Percentiles rank a stretch among this genome's conserved stretches.
Conservation (phyloP, 2,797 vertebrate species). For the Galagoides demidoff region DNA sequence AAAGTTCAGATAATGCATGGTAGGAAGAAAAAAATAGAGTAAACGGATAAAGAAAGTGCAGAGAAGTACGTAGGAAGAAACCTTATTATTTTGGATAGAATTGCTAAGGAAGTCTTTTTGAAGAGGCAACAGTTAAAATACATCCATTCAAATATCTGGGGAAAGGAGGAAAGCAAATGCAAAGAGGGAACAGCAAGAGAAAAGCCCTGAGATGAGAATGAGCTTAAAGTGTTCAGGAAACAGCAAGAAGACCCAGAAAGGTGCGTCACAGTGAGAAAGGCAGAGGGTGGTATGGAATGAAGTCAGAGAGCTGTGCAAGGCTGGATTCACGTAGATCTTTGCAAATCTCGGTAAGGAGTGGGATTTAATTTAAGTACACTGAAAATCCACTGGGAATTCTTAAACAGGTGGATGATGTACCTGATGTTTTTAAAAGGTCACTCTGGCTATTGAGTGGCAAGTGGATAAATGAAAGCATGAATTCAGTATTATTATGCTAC, state of each 20-base stretch:
- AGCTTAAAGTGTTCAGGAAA: background rate
- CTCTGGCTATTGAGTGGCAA: conserved; percentile 12
- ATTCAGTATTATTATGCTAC: background rate
- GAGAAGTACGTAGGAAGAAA: background rate
- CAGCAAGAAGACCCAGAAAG: background rate
- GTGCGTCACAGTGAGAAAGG: background rate
- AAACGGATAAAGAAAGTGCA: background rate
- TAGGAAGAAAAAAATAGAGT: background rate
- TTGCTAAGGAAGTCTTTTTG: background rate
- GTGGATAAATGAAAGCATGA: background rate
- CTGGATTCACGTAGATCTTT: background rate
- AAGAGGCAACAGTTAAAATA: background rate
- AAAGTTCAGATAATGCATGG: background rate
- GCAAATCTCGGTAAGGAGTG: background rate
- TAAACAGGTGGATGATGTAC: background rate
- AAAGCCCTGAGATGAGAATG: background rate
- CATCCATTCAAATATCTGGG: background rate
- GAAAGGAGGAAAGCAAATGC: background rate
- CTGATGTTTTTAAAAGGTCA: conserved; percentile 5
- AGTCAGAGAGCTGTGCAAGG: background rate
- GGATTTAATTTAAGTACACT: background rate
- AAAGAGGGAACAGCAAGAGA: background rate
- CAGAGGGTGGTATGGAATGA: background rate
- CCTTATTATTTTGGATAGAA: background rate
- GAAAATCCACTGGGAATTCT: background rate